Conservation (phyloP, 2,888 invertebrate species). For the Uloborus plumipes region DNA sequence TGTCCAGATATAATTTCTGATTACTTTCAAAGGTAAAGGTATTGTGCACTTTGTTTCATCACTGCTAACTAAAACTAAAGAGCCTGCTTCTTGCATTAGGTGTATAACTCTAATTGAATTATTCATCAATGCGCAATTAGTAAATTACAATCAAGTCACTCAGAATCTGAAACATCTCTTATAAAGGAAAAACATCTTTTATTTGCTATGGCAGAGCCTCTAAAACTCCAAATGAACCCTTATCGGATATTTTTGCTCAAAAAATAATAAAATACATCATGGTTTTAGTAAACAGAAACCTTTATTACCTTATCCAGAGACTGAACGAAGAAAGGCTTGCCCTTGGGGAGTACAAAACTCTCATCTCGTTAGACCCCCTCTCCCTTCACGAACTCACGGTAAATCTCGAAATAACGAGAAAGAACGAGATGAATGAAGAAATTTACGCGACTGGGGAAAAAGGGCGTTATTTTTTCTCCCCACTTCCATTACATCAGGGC, state of each 20-base stretch:
- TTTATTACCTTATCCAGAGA: slow-evolving; percentile 44
- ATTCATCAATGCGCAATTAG: too few relatives aligned
- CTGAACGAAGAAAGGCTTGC: slow-evolving; percentile 20
- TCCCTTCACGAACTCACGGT: slow-evolving; percentile 21
- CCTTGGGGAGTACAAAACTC: slow-evolving; percentile 12
- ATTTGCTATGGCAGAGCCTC: too few relatives aligned
- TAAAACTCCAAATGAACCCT: slow-evolving; percentile 8
- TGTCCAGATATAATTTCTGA: too few relatives aligned
- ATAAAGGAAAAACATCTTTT: too few relatives aligned
- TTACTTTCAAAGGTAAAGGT: too few relatives aligned
- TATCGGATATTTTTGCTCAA: slow-evolving; percentile 28
- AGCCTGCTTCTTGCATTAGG: too few relatives aligned
- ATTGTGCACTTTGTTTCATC: too few relatives aligned
- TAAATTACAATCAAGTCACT: too few relatives aligned
- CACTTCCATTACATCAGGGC: slow-evolving; percentile 31
- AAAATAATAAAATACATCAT: slow-evolving; percentile 35
- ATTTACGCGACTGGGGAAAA: slow-evolving; percentile 35
- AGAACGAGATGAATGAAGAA: slow-evolving; percentile 38
- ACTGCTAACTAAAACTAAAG: too few relatives aligned
- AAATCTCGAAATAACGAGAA: slow-evolving; percentile 55
- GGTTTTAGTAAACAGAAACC: slow-evolving; percentile 37
- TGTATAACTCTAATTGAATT: too few relatives aligned
- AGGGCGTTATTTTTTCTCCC: slow-evolving; percentile 15
- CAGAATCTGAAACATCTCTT: too few relatives aligned
- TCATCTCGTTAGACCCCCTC: slow-evolving; percentile 45